Evolutionary conservation across 1,140 invertebrate species (phyloP).

Genomic region (Drosophila repletoides): DNA sequence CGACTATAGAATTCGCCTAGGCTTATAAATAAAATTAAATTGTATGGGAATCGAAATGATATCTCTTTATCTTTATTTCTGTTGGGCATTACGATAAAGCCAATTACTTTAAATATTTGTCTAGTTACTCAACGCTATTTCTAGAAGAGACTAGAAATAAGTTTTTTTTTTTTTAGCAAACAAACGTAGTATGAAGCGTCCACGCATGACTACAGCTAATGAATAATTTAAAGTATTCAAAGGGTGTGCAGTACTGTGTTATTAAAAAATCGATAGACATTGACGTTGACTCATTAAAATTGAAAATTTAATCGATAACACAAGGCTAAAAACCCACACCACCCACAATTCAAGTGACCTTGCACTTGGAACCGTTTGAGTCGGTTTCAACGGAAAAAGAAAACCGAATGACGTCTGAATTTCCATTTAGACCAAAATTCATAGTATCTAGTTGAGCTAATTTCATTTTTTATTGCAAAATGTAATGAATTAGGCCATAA

Average conservation of each 20-base stretch:
- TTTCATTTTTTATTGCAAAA: slow-evolving; percentile 56
- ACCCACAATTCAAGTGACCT: slow-evolving; percentile 20
- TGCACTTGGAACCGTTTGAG: slow-evolving; percentile 32
- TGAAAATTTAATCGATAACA: slow-evolving; percentile 57
- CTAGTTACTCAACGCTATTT: background rate
- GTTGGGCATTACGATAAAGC: background rate
- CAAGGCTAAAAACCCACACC: slow-evolving; percentile 15
- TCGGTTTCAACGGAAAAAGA: background rate
- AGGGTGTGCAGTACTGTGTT: slow-evolving; percentile 17
- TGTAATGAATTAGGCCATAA: slow-evolving; percentile 33
- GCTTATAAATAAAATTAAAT: background rate
- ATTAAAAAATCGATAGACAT: slow-evolving; percentile 72
- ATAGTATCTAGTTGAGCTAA: background rate
- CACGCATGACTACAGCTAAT: slow-evolving; percentile 9
- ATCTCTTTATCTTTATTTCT: slow-evolving; percentile 1
- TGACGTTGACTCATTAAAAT: slow-evolving; percentile 56
- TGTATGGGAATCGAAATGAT: no score
- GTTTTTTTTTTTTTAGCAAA: background rate
- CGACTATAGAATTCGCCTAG: background rate
- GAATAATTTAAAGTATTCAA: slow-evolving; percentile 63
- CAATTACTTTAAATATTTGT: slow-evolving; percentile 5
- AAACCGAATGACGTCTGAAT: background rate
- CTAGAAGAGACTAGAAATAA: background rate
- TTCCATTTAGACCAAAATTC: background rate
- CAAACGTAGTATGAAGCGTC: background rate